Conservation (phyloP, 2,888 invertebrate genomes). For the Eupeodes luniger region DNA sequence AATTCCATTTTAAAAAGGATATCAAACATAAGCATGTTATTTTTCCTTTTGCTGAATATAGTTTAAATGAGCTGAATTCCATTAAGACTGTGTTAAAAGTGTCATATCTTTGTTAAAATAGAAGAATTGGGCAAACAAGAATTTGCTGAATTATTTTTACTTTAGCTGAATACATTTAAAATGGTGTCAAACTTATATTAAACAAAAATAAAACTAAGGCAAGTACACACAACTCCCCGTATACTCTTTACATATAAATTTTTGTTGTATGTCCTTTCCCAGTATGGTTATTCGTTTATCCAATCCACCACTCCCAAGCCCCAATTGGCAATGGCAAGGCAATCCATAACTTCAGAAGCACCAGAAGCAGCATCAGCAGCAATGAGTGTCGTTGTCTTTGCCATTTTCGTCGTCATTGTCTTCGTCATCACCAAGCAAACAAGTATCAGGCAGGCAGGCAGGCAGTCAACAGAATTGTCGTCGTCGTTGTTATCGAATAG, state of each 20-base stretch:
- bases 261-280: background rate
- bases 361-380: conserved; percentile 23
- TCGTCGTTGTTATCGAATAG: conserved; percentile 31
- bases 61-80: background rate
- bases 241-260: background rate
- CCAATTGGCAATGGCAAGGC: conserved; percentile 39
- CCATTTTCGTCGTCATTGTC: conserved; percentile 53
- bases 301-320: conserved; percentile 19
- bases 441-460: conserved; percentile 37
- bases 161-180: background rate
- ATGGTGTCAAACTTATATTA: background rate
- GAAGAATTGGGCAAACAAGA: too few species aligned
- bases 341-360: conserved; percentile 68
- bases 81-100: background rate
- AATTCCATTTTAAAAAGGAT: too few species aligned
- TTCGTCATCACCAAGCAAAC: conserved; percentile 60
- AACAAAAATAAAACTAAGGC: background rate
- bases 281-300: conserved; percentile 42
- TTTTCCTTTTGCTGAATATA: too few species aligned
- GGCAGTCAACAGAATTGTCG: conserved; percentile 18
- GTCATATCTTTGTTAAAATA: too few species aligned
- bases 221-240: background rate
- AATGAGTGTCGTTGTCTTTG: conserved; percentile 57
- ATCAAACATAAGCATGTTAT: too few species aligned
- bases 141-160: too few species aligned